phyloP scores from a whole-genome alignment of 2,113 vertebrate genomes.

The Centrocercus urophasianus region DNA sequence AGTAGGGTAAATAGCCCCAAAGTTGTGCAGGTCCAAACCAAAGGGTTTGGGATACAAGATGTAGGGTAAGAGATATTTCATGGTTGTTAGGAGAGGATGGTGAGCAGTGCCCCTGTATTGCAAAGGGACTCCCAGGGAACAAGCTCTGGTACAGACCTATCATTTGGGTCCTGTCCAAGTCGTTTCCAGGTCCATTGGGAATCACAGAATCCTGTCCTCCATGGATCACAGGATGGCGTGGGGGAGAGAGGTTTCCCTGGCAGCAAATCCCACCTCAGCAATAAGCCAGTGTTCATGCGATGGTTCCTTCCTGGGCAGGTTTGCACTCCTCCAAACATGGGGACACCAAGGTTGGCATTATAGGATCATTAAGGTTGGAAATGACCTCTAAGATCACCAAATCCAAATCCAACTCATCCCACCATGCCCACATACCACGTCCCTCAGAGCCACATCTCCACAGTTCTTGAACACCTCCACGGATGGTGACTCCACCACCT shows the following conservation, averaged over 20 bases:
- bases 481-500: too few relatives aligned
- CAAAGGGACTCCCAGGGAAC: background rate
- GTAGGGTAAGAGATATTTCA: background rate
- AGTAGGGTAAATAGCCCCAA: background rate
- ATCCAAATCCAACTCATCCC: too few relatives aligned
- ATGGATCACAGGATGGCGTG: fast-evolving
- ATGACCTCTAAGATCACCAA: too few relatives aligned
- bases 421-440: too few relatives aligned
- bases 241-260: fast-evolving
- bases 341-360: background rate
- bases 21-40: background rate
- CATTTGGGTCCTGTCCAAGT: background rate
- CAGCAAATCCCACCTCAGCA: background rate
- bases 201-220: background rate
- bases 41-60: fast-evolving
- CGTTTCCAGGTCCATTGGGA: background rate
- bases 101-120: background rate
- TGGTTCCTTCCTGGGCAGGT: background rate
- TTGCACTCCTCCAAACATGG: background rate
- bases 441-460: too few relatives aligned
- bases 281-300: background rate
- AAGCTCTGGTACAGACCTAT: background rate
- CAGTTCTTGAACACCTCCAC: too few relatives aligned
- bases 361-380: too few relatives aligned
- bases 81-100: fast-evolving